Conservation (phyloP, 2,888 invertebrate genomes). For the Mellilla xanthometata region DNA sequence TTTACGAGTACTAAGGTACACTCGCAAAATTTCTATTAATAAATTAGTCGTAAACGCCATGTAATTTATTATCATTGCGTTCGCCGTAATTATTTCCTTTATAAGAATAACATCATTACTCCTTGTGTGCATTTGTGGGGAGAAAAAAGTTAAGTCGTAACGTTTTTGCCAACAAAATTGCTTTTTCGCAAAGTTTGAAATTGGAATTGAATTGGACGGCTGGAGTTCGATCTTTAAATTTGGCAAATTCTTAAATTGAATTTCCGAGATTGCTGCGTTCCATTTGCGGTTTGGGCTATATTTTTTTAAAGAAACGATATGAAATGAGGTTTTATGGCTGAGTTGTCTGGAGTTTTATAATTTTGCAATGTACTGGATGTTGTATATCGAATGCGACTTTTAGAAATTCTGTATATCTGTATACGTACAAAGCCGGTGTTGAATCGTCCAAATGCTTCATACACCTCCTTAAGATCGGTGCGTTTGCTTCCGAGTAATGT, state of each 20-base stretch:
- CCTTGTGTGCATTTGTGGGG: slow-evolving; percentile 39
- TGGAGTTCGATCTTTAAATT: slow-evolving; percentile 31
- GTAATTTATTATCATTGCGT: slow-evolving; percentile 76
- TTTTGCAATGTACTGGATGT: not conserved
- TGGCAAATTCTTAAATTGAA: slow-evolving; percentile 24
- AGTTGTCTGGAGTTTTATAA: not conserved
- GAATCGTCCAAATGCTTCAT: no score
- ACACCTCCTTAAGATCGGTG: no score
- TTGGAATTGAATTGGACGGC: slow-evolving; percentile 31
- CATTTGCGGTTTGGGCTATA: slow-evolving; percentile 4
- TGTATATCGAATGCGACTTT: no score
- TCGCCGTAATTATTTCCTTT: slow-evolving; percentile 75
- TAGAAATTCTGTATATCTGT: no score
- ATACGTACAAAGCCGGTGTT: no score
- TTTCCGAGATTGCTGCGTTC: slow-evolving; percentile 12
- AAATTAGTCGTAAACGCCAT: slow-evolving; percentile 76
- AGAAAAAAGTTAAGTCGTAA: slow-evolving; percentile 29
- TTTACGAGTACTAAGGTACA: slow-evolving; percentile 78
- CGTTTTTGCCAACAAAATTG: slow-evolving; percentile 32
- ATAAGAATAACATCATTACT: slow-evolving; percentile 71
- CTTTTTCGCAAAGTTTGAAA: slow-evolving; percentile 33
- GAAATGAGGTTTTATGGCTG: not conserved
- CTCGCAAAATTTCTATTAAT: slow-evolving; percentile 81
- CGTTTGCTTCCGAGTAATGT: no score
- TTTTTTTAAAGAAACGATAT: slow-evolving; percentile 1